Conservation (phyloP, 1,140 invertebrate species). For the Drosophila virilis region DNA sequence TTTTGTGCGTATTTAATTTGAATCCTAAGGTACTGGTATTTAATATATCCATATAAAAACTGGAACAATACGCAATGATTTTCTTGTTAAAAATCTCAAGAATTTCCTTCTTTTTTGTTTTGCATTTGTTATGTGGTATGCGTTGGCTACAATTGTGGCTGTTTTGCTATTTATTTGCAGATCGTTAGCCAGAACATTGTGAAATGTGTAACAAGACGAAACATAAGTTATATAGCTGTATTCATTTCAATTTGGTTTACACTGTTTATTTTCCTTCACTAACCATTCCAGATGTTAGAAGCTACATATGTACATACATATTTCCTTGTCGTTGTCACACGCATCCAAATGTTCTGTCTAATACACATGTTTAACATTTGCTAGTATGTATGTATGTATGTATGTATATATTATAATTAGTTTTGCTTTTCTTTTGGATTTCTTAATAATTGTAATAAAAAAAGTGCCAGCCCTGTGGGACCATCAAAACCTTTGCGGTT, state of each 20-base stretch:
- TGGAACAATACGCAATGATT: constrained; percentile 62
- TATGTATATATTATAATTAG: not conserved
- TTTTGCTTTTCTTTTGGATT: constrained; percentile 10
- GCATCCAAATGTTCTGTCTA: constrained; percentile 10
- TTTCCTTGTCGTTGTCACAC: not conserved
- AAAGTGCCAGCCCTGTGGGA: constrained; percentile 68
- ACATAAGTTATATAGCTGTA: constrained; percentile 1
- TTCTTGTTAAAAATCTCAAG: constrained; percentile 64
- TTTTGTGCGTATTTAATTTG: constrained; percentile 70
- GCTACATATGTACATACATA: not conserved
- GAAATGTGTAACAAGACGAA: constrained; percentile 2
- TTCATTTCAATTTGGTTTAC: not conserved
- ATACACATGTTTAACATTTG: constrained; percentile 28
- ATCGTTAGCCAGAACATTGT: constrained; percentile 30
- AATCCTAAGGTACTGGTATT: constrained; percentile 67
- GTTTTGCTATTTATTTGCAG: constrained; percentile 47
- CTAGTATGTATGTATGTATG: constrained; percentile 12
- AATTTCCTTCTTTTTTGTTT: constrained; percentile 33
- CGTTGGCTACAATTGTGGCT: constrained; percentile 55
- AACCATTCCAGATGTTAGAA: constrained; percentile 8
- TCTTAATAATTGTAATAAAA: constrained; percentile 66
- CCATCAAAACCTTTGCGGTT: constrained; percentile 49
- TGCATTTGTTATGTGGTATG: constrained; percentile 34
- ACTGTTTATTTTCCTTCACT: not conserved
- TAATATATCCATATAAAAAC: constrained; percentile 54